A percentile compares a stretch with the other conserved stretches of the same genome.
Conservation (phyloP, 2,113 vertebrate genomes). For the Brevimyrus niger region DNA sequence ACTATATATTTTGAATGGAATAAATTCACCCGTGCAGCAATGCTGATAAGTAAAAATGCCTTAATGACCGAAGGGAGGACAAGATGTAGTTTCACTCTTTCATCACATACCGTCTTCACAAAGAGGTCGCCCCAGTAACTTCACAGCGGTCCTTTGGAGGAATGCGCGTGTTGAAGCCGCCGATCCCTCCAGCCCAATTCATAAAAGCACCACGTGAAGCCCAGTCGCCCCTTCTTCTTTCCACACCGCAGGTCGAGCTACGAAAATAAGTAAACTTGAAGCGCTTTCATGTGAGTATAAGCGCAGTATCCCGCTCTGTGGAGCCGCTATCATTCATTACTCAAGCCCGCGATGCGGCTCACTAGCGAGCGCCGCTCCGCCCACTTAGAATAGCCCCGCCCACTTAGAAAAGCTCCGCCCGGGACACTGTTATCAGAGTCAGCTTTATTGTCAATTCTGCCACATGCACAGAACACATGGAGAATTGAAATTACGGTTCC, state of each 20-base stretch:
- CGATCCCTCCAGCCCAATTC: not conserved
- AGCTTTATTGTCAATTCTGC: too few relatives aligned
- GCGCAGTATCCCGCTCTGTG: conserved; percentile 29
- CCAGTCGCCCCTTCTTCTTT: not conserved
- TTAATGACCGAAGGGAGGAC: not conserved
- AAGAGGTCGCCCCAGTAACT: conserved; percentile 24
- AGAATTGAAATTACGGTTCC: too few relatives aligned
- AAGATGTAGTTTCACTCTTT: conserved; percentile 8
- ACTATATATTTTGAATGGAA: not conserved
- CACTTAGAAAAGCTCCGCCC: conserved; percentile 10
- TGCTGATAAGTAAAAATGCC: not conserved
- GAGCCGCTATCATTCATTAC: conserved; percentile 33
- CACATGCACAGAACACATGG: too few relatives aligned
- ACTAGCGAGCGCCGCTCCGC: conserved; percentile 51
- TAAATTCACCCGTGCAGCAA: not conserved
- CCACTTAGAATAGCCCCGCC: conserved; percentile 25
- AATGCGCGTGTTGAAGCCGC: not conserved
- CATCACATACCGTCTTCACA: conserved; percentile 47
- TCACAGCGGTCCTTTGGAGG: conserved; percentile 7
- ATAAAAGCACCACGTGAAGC: not conserved
- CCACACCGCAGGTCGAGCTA: not conserved
- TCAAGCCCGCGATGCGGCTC: conserved; percentile 29
- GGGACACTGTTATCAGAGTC: not conserved
- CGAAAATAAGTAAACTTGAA: not conserved
- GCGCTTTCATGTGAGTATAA: conserved; percentile 28